Evolutionary conservation across 30 jellyfish, hydroid and myxozoan species (phyloP).

Genomic region (Turritopsis dohrnii): DNA sequence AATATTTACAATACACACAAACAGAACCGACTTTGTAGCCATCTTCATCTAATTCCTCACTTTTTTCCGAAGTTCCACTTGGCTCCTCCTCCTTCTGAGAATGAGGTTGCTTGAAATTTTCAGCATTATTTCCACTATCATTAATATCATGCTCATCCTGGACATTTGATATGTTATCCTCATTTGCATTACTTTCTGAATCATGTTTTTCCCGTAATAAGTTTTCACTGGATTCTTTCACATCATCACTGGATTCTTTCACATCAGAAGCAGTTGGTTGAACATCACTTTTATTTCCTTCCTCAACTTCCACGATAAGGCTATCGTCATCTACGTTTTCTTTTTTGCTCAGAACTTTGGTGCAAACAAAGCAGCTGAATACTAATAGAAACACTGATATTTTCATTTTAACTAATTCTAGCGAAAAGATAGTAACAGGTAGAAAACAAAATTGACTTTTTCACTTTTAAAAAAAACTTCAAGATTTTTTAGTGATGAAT

Average conservation of each 20-base stretch:
- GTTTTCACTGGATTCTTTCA: not conserved
- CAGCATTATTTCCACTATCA: not conserved
- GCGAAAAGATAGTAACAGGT: no score
- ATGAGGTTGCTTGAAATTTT: not conserved
- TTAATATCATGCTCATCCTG: not conserved
- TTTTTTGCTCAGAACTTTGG: not conserved
- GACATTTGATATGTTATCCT: no score
- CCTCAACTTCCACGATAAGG: not conserved
- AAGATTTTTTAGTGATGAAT: no score
- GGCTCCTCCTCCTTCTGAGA: not conserved
- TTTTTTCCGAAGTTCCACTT: not conserved
- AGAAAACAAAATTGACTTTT: no score
- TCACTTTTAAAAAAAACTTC: no score
- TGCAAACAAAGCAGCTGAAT: not conserved
- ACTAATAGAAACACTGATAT: not conserved
- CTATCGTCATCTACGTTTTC: not conserved
- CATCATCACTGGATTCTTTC: not conserved
- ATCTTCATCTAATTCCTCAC: not conserved
- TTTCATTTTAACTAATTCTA: not conserved
- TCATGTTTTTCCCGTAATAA: no score
- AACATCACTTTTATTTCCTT: not conserved
- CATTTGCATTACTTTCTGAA: no score
- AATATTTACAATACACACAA: slow-evolving; percentile 83
- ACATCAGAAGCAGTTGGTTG: not conserved
- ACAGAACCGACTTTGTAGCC: slow-evolving; percentile 75